phyloP scores from a whole-genome alignment of 2,797 vertebrate genomes.

The Glossophaga mutica region DNA sequence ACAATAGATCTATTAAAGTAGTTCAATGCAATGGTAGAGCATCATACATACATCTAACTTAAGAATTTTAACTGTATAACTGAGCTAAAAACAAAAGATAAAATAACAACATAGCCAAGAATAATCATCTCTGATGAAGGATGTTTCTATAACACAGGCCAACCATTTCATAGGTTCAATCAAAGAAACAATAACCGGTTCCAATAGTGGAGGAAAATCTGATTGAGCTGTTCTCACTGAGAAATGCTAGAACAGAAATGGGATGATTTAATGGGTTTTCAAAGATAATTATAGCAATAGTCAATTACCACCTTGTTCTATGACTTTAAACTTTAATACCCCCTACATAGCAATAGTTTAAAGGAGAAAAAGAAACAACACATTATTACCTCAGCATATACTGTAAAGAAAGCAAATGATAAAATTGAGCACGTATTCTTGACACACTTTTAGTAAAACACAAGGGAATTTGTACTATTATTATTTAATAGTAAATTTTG shows the following conservation, averaged over 20 bases:
- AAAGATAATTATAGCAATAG: neutral
- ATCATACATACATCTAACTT: neutral
- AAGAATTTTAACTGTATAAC: neutral
- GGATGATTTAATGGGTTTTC: neutral
- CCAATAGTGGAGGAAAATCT: neutral
- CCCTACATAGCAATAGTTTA: neutral
- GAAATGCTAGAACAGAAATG: neutral
- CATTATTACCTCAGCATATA: neutral
- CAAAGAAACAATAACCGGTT: neutral
- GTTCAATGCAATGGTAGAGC: neutral
- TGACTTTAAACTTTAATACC: neutral
- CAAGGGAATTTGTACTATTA: neutral
- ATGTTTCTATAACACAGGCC: neutral
- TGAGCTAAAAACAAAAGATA: neutral
- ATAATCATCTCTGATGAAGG: neutral
- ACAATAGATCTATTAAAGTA: neutral
- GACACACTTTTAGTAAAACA: neutral
- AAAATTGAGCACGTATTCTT: neutral
- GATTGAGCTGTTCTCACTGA: neutral
- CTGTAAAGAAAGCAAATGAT: neutral
- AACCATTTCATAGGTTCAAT: neutral
- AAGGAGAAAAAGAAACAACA: neutral
- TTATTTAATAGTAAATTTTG: neutral
- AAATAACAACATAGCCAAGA: neutral
- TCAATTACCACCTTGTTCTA: neutral